These are phyloP conservation scores for Rousettus madagascariensis DNA, from an alignment of 2,797 vertebrate genomes.

Conservation along the genomic window DNA sequence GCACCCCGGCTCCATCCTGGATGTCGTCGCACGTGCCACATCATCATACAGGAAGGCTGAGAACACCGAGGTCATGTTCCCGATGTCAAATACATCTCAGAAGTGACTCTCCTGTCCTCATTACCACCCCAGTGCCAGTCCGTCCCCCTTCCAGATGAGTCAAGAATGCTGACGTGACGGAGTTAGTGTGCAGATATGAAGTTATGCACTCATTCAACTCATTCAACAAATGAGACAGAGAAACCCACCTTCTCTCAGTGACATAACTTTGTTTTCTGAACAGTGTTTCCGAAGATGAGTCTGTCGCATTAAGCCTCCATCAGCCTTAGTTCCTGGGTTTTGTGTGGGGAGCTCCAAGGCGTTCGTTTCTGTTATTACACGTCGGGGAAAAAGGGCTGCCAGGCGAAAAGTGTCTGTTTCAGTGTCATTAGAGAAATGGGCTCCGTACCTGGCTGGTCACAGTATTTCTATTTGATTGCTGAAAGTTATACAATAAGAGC, in stretches of 20 bases:
- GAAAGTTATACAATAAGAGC: not conserved
- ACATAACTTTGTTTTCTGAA: not conserved
- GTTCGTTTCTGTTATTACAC: not conserved
- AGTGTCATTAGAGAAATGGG: not conserved
- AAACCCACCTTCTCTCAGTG: not conserved
- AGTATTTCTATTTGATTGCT: not conserved
- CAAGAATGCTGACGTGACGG: too few species aligned
- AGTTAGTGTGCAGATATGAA: not conserved
- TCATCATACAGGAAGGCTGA: not conserved
- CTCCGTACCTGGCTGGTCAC: not conserved
- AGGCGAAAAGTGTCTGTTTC: not conserved
- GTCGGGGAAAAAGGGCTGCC: not conserved
- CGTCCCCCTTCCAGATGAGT: not conserved
- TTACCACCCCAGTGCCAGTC: not conserved
- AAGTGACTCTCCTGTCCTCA: not conserved
- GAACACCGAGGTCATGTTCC: not conserved
- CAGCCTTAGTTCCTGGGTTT: not conserved
- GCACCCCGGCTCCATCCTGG: not conserved
- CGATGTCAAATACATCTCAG: not conserved
- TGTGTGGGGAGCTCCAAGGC: not conserved
- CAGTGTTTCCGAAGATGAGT: not conserved
- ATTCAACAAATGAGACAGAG: not conserved
- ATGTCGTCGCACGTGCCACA: not conserved
- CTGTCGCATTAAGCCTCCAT: not conserved
- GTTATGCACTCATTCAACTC: not conserved